A percentile compares a stretch with the other conserved stretches of the same genome.
phyloP scores from a whole-genome alignment of 2,888 invertebrate species.

The Morpho helenor region DNA sequence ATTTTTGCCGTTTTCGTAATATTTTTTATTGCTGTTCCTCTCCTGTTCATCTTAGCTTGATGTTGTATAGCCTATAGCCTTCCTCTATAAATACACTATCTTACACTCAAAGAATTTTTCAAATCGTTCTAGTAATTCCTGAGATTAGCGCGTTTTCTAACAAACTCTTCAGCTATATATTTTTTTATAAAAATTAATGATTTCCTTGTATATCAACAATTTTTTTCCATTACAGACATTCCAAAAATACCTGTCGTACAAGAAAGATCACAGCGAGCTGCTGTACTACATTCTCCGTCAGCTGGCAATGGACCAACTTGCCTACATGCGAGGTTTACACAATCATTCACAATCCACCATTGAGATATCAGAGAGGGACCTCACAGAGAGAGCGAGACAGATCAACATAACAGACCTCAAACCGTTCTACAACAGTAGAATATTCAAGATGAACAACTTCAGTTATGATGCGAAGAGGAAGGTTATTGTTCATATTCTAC shows the following conservation, averaged over 20 bases:
- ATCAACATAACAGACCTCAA: slow-evolving; percentile 93
- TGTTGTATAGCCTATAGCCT: too few species aligned
- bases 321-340: slow-evolving; percentile 86
- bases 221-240: slow-evolving; percentile 84
- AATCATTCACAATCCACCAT: slow-evolving; percentile 84
- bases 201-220: background rate
- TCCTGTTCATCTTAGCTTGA: too few species aligned
- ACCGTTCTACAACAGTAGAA: slow-evolving; percentile 93
- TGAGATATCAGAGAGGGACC: slow-evolving; percentile 87
- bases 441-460: slow-evolving; percentile 94
- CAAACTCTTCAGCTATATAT: too few species aligned
- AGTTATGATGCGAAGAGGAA: slow-evolving; percentile 90
- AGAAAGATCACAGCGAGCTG: slow-evolving; percentile 97
- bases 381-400: slow-evolving; percentile 88
- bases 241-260: slow-evolving; percentile 94
- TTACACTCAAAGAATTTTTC: too few species aligned
- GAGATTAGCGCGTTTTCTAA: too few species aligned
- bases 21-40: too few species aligned
- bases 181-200: background rate
- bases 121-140: too few species aligned
- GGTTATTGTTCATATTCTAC: slow-evolving; percentile 89
- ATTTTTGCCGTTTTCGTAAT: too few species aligned
- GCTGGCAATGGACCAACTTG: slow-evolving; percentile 93
- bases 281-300: slow-evolving; percentile 97
- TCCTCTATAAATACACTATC: too few species aligned